Conservation (phyloP, 1,140 invertebrate species). For the Contarinia nasturtii region DNA sequence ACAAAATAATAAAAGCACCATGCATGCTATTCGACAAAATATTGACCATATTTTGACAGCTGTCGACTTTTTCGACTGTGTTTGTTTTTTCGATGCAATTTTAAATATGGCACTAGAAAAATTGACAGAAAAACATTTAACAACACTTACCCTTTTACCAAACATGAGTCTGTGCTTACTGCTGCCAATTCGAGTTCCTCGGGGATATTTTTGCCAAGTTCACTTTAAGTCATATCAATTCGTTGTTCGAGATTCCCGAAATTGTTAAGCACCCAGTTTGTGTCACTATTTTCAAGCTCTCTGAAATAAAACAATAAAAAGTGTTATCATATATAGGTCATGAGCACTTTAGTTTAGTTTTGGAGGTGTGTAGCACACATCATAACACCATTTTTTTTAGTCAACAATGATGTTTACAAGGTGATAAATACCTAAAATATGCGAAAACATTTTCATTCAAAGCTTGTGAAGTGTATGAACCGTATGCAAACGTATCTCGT, state of each 20-base stretch:
- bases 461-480: slow-evolving; percentile 16
- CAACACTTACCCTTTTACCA: neutral
- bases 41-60: too few relatives aligned
- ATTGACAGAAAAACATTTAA: neutral
- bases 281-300: neutral
- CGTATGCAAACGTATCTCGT: slow-evolving; percentile 18
- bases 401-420: too few relatives aligned
- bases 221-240: too few relatives aligned
- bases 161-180: neutral
- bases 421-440: slow-evolving; percentile 21
- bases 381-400: too few relatives aligned
- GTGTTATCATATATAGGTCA: too few relatives aligned
- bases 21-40: too few relatives aligned
- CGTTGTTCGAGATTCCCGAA: neutral
- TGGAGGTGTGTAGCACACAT: too few relatives aligned
- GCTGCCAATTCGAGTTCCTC: neutral
- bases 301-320: neutral
- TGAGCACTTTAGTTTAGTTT: too few relatives aligned
- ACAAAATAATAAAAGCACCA: too few relatives aligned
- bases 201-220: neutral
- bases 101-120: neutral
- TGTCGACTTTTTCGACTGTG: neutral
- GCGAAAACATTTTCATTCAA: slow-evolving; percentile 23
- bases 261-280: neutral
- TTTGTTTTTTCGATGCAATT: too few relatives aligned